These are phyloP conservation scores for Halcyon badia DNA, from an alignment of 2,797 vertebrate genomes.

Conservation along the genomic window DNA sequence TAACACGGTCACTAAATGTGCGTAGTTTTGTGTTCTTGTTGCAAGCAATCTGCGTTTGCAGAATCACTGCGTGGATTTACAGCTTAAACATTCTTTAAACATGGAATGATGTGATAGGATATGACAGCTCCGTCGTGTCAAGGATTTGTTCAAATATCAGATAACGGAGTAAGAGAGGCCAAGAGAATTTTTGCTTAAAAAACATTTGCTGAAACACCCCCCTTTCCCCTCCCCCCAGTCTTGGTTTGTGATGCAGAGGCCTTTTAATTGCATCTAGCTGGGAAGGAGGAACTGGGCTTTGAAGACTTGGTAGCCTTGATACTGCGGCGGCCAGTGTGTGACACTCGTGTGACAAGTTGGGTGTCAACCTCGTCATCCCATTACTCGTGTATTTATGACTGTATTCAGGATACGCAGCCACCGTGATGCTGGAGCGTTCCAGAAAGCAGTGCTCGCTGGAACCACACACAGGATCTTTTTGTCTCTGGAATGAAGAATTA, in stretches of 20 bases:
- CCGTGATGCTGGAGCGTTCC: not conserved
- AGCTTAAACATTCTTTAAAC: not conserved
- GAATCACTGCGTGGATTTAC: not conserved
- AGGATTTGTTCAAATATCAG: not conserved
- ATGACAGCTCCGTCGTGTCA: not conserved
- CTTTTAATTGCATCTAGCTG: not conserved
- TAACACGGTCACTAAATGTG: fast-evolving
- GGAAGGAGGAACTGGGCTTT: not conserved
- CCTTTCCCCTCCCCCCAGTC: not conserved
- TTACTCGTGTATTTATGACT: not conserved
- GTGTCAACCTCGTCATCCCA: not conserved
- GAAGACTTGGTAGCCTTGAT: not conserved
- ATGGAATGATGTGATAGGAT: not conserved
- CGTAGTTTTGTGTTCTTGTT: not conserved
- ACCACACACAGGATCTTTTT: not conserved
- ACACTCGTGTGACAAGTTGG: not conserved
- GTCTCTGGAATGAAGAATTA: not conserved
- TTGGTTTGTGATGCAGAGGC: not conserved
- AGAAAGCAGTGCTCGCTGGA: not conserved
- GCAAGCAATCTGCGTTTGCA: not conserved
- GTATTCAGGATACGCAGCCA: not conserved
- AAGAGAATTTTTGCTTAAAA: not conserved
- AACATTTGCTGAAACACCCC: not conserved
- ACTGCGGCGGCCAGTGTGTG: fast-evolving
- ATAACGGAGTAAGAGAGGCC: not conserved